These are phyloP conservation scores for Phalacrocorax carbo DNA, from an alignment of 2,113 vertebrate genomes.

Conservation along the genomic window DNA sequence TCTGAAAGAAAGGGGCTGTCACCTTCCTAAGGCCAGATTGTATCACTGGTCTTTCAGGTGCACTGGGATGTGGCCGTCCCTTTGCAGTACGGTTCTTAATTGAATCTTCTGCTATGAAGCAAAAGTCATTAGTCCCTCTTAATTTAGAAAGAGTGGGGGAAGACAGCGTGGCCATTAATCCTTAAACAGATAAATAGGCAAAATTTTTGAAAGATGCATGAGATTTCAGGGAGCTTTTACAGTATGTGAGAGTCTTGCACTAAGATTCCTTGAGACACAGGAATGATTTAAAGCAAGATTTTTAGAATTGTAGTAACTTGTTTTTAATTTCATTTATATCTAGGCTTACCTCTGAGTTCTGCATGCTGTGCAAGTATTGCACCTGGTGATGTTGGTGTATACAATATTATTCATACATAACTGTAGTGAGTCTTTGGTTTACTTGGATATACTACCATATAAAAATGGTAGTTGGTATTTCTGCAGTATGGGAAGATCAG, in stretches of 20 bases:
- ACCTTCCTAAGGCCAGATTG: background rate
- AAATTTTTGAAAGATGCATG: slow-evolving; percentile 15
- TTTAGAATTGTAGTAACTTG: background rate
- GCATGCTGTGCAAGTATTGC: background rate
- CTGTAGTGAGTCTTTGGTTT: background rate
- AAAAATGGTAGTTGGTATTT: background rate
- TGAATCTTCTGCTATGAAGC: slow-evolving; percentile 8
- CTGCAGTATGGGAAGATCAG: background rate
- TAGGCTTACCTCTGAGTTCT: background rate
- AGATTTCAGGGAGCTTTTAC: slow-evolving; percentile 16
- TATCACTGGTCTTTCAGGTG: background rate
- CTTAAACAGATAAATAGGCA: slow-evolving; percentile 22
- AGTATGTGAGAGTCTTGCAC: background rate
- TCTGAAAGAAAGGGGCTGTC: background rate
- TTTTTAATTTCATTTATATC: background rate
- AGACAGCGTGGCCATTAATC: slow-evolving; percentile 4
- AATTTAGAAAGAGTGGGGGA: background rate
- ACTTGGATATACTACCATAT: background rate
- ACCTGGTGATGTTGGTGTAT: background rate
- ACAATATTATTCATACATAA: background rate
- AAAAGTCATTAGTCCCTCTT: background rate
- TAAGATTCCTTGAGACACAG: background rate
- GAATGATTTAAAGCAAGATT: background rate
- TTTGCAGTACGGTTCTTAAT: background rate
- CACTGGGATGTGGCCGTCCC: background rate